Percentiles rank a stretch among this genome's conserved stretches.
Conservation (phyloP, 1,140 invertebrate genomes). For the Nomia melanderi region DNA sequence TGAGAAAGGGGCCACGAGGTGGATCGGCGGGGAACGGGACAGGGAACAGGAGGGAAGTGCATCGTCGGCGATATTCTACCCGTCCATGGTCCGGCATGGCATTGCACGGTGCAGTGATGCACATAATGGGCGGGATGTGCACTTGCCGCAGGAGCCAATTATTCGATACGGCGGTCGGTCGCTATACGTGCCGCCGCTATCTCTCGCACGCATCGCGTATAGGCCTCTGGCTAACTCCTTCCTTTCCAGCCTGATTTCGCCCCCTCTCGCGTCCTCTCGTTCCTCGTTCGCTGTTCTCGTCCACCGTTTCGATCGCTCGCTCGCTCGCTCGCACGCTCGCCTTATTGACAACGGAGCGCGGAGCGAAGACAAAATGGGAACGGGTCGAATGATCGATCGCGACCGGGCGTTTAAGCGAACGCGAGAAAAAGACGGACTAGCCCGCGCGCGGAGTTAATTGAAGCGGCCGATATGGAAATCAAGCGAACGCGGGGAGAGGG, state of each 20-base stretch:
- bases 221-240: slow-evolving; percentile 65
- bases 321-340: background rate
- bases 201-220: slow-evolving; percentile 74
- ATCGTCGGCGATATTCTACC: slow-evolving; percentile 61
- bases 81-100: slow-evolving; percentile 52
- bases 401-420: background rate
- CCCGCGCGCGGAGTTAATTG: background rate
- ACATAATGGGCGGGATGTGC: slow-evolving; percentile 79
- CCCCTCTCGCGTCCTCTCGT: slow-evolving; percentile 1
- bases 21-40: background rate
- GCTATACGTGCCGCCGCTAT: slow-evolving; percentile 77
- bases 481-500: no score
- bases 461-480: slow-evolving; percentile 2
- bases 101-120: slow-evolving; percentile 75
- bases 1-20: slow-evolving; percentile 21
- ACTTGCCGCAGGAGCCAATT: slow-evolving; percentile 81
- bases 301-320: background rate
- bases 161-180: slow-evolving; percentile 78
- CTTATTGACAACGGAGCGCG: slow-evolving; percentile 31
- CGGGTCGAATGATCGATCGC: slow-evolving; percentile 15
- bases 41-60: slow-evolving; percentile 52
- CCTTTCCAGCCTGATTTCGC: slow-evolving; percentile 55
- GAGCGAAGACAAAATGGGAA: slow-evolving; percentile 16
- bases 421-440: background rate
- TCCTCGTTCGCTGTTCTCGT: background rate